Conservation (phyloP, 2,113 vertebrate species). For the Cinclus mexicanus region DNA sequence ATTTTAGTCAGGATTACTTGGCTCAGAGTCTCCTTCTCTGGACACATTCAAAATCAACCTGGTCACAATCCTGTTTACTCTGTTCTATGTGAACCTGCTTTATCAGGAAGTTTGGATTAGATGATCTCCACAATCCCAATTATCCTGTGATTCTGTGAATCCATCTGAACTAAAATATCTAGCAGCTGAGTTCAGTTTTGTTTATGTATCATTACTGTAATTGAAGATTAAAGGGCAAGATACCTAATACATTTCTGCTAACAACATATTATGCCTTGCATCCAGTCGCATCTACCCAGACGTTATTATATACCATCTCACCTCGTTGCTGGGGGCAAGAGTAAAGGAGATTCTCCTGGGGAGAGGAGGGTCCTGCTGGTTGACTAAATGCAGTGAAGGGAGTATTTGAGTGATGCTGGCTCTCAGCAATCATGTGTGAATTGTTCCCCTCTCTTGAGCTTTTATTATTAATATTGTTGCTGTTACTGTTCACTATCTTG, state of each 20-base stretch:
- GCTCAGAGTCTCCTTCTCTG: background rate
- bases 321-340: background rate
- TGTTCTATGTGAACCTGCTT: background rate
- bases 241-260: background rate
- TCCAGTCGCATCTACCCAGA: background rate
- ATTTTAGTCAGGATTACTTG: background rate
- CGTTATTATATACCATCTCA: background rate
- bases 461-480: background rate
- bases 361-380: background rate
- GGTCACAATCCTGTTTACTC: no score
- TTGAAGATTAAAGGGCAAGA: background rate
- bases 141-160: background rate
- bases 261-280: background rate
- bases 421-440: background rate
- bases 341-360: background rate
- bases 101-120: background rate
- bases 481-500: background rate
- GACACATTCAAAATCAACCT: background rate
- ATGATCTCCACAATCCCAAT: background rate
- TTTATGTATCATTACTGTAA: background rate
- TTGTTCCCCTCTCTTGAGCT: background rate
- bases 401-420: fast-evolving
- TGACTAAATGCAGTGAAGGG: background rate
- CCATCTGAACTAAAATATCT: background rate
- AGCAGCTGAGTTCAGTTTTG: background rate